Evolutionary conservation across 2,888 invertebrate species (phyloP).

Genomic region (Sesamia inferens): DNA sequence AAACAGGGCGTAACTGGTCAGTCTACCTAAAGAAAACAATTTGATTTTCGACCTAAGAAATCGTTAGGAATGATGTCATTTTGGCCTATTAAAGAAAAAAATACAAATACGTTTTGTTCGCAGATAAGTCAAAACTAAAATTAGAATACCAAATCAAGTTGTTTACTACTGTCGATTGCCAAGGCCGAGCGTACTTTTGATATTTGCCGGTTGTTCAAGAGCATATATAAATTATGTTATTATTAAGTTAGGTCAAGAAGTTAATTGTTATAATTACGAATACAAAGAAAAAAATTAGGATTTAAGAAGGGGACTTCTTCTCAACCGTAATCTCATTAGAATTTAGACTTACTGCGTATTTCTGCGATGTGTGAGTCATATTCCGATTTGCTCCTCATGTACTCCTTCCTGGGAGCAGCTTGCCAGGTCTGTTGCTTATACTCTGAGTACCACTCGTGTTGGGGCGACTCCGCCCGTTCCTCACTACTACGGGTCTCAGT

Average conservation of each 20-base stretch:
- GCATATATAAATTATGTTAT: constrained; percentile 2
- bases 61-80: constrained; percentile 62
- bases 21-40: constrained; percentile 6
- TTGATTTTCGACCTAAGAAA: constrained; percentile 28
- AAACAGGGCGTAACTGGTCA: constrained; percentile 12
- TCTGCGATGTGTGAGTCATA: constrained; percentile 96
- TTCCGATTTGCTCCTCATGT: constrained; percentile 94
- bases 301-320: neutral
- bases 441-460: constrained; percentile 87
- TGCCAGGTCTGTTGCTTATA: constrained; percentile 90
- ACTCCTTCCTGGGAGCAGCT: constrained; percentile 92
- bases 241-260: neutral
- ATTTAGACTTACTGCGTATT: constrained; percentile 93
- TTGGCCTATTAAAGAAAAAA: constrained; percentile 37
- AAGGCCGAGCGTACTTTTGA: constrained; percentile 73
- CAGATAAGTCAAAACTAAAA: constrained; percentile 52
- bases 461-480: constrained; percentile 84
- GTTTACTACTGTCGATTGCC: constrained; percentile 71
- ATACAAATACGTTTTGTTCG: constrained; percentile 50
- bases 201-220: constrained; percentile 69
- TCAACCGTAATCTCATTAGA: neutral
- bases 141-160: constrained; percentile 72
- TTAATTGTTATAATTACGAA: neutral
- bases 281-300: neutral
- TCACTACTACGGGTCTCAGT: constrained; percentile 82